Evolutionary conservation across 2,113 vertebrate species (phyloP), one percentile per base, ranked within the genome.

Genomic region (Prietella phreatophila): DNA sequence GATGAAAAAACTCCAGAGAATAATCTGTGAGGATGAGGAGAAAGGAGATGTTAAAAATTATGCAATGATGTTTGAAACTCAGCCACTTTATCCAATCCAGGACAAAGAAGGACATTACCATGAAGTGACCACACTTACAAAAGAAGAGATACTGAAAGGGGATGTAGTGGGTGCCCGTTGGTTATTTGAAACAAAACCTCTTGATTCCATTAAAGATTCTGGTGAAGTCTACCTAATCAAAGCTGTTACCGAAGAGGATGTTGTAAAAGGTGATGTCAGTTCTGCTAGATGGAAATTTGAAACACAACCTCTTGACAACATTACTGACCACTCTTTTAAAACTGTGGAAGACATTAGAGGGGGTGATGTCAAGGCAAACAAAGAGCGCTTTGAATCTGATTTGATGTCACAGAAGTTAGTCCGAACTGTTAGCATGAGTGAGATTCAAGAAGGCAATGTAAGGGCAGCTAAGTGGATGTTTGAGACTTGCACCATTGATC

Each of bases 141-240:
- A 97, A 58, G 96, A 98, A 90, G 97, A 98, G 69, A 94, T 97
- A 19, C 94, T 95, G 82, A 94, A 95, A 27, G 97, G 97, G 81
- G 96, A 98, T 93, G 97, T 98, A 19, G 91, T 96, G 27, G 96
- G 96, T 69, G 95, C 96, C 13, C 96, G 96, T 7, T 98, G 97
- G 97, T 90, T 98, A 91, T 98, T 98, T 96, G 97, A 98, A 96
- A 98, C 97, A 30, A 97, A 97, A 87, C 97, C 97, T 33, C 91
- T 98, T 30, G 97, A 97, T 56, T 95, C 96, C 20, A 97, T 98
- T 89, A 96, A 95, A 87, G 94, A 97, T 88, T 95, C 95, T 36
- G 94, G 97, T 85, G 95, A 96, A 67, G 95, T 98, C 19, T 97
- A 97, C 88, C 27, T 98, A 60, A 96, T 98, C 86, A 97, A 96